Base-by-base conservation (phyloP, 2,113 vertebrate genomes). In the Rynchops niger region DNA sequence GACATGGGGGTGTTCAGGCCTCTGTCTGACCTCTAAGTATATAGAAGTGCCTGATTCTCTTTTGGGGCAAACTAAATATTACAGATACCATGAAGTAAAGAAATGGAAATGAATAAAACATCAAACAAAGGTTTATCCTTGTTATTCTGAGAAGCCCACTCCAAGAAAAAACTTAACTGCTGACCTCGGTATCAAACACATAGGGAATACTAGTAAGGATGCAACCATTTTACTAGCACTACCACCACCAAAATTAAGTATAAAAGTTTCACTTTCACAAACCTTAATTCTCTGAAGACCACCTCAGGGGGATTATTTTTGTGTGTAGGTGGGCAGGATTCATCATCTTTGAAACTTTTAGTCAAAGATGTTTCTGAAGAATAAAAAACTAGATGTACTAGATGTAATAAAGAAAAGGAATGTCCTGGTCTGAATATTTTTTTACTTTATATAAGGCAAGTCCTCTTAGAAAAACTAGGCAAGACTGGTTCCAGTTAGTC, bases 401-500 rank as follows among this genome's bases (percentile, higher is more conserved):
- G 42, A 73, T 81, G 12, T 25, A 83, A 78, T 40, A 86, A 55
- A 87, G n/a, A 78, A 85, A 89, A 84, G 36, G 25, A 80, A 62
- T 74, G 32, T 55, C 49, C 29, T 47, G 8, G 18, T 88, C 42
- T 86, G 12, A 19, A 5, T 71, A 17, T 42, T 52, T 29, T 82
- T 74, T 76, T 16, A 42, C 23, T 87, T 86, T 63, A 42, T 63
- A 15, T 72, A 82, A 92, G 25, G 22, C n/a, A 77, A 50, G 2
- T 40, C 82, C 10, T 81, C 43, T 56, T 50, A 40, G 32, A 93
- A 92, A 77, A 91, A 49, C 21, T 30, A 78, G 30, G 21, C 38
- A 84, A 94, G 43, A 82, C 30, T 87, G 73, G 43, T 81, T 89
- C 86, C 30, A 94, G 85, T 91, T 85, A 96, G 49, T 62, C 15